Evolutionary conservation across 2,888 invertebrate species (phyloP).

Genomic region (Leptinotarsa juncta): DNA sequence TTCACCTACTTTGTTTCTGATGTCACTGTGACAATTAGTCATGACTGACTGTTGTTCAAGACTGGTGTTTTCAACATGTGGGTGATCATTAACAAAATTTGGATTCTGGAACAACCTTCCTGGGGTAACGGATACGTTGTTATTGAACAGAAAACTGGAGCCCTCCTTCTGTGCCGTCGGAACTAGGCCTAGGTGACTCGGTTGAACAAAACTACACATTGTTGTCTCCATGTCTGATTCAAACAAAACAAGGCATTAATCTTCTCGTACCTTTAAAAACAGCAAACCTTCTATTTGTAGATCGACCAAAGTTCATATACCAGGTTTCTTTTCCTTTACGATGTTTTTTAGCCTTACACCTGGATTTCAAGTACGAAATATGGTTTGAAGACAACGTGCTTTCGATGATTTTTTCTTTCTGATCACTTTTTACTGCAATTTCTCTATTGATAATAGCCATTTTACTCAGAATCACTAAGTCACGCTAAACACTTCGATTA

Average conservation of each 20-base stretch:
- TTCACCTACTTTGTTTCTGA: constrained; percentile 24
- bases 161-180: constrained; percentile 37
- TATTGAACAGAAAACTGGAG: constrained; percentile 29
- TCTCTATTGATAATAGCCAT: constrained; percentile 40
- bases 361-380: constrained; percentile 23
- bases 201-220: constrained; percentile 37
- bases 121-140: constrained; percentile 29
- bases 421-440: constrained; percentile 23
- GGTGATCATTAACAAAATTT: constrained; percentile 47
- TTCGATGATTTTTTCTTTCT: constrained; percentile 26
- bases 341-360: constrained; percentile 27
- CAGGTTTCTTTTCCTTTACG: constrained; percentile 30
- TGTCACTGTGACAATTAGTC: constrained; percentile 30
- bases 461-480: constrained; percentile 32
- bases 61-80: constrained; percentile 33
- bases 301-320: constrained; percentile 33
- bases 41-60: constrained; percentile 16
- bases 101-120: constrained; percentile 46
- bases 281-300: constrained; percentile 6
- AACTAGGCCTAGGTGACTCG: neutral
- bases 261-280: neutral
- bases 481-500: constrained; percentile 32
- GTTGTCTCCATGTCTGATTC: constrained; percentile 16
- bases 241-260: constrained; percentile 26
- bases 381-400: constrained; percentile 26